Conservation (phyloP, 2,113 vertebrate species). For the Enhydra lutris region DNA sequence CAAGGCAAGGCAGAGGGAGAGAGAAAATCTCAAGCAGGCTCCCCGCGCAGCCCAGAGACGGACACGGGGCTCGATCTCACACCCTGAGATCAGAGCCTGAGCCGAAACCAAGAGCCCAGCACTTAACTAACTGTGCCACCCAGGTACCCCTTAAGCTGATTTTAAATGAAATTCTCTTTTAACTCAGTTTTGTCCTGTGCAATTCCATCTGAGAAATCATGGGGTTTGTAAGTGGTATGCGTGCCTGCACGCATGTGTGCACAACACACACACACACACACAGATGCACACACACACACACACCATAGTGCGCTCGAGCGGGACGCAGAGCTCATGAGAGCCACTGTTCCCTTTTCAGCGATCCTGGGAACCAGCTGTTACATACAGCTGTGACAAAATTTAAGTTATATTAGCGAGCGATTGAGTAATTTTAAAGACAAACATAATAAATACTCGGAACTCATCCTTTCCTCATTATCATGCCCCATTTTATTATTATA, state of each 20-base stretch:
- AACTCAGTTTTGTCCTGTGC: neutral
- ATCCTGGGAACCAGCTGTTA: neutral
- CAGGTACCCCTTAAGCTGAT: neutral
- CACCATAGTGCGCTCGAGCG: rapidly evolving
- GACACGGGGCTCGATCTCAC: neutral
- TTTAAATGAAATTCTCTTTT: neutral
- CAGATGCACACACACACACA: rapidly evolving
- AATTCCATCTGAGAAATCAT: neutral
- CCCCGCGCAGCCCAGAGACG: neutral
- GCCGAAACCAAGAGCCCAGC: neutral
- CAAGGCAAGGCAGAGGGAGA: neutral
- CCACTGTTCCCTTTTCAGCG: neutral
- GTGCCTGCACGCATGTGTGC: rapidly evolving
- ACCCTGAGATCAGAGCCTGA: neutral
- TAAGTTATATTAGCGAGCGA: neutral
- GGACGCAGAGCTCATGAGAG: rapidly evolving
- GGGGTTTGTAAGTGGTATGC: rapidly evolving
- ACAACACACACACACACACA: rapidly evolving
- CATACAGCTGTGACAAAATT: neutral
- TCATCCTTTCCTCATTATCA: neutral
- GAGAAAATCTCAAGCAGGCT: neutral
- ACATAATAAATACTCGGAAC: neutral
- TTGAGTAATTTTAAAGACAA: neutral
- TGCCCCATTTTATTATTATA: rapidly evolving
- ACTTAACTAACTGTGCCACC: neutral